phyloP scores from a whole-genome alignment of 2,113 vertebrate genomes.

The Hemiprocne comata region DNA sequence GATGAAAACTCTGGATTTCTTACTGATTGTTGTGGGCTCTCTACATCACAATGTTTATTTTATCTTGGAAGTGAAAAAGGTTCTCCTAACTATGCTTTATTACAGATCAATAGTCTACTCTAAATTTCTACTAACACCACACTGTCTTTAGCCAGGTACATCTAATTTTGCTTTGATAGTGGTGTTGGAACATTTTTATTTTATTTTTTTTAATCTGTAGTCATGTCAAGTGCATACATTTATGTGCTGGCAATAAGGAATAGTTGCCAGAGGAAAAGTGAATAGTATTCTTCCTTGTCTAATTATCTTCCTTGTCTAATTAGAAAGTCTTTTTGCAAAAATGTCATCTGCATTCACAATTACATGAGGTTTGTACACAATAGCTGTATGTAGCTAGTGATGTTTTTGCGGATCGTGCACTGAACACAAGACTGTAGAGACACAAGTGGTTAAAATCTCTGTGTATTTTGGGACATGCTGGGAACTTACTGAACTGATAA shows the following conservation, averaged over 20 bases:
- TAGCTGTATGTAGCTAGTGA: background rate
- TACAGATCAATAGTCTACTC: background rate
- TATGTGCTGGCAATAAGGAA: background rate
- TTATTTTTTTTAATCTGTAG: background rate
- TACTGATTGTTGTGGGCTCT: background rate
- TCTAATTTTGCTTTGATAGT: background rate
- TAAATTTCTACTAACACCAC: background rate
- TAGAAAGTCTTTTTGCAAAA: background rate
- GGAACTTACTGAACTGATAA: background rate
- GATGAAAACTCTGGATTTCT: background rate
- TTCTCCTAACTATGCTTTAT: background rate
- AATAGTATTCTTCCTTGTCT: background rate
- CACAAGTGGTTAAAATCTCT: background rate
- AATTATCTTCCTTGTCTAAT: background rate
- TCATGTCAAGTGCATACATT: background rate
- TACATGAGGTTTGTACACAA: background rate
- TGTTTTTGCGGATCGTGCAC: background rate
- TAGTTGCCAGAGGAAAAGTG: background rate
- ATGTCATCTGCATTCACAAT: background rate
- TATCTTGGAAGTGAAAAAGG: background rate
- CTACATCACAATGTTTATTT: background rate
- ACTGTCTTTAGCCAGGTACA: background rate
- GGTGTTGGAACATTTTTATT: background rate
- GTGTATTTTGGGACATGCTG: background rate
- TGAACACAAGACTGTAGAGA: background rate